These are phyloP conservation scores for Taxidea taxus DNA, from an alignment of 2,113 vertebrate species.

Conservation along the genomic window DNA sequence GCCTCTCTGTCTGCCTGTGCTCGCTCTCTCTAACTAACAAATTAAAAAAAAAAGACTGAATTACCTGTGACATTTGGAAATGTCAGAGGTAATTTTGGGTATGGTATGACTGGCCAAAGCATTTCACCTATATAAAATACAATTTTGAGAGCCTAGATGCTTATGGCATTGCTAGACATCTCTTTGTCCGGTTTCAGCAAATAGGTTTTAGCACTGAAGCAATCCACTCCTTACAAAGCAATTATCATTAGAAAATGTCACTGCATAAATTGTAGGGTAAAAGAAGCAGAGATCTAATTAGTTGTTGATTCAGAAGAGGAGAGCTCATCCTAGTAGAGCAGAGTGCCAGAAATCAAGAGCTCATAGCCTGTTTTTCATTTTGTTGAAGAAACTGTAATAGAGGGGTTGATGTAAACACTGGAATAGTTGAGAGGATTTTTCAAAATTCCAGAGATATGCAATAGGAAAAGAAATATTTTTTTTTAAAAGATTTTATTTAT, in stretches of 20 bases:
- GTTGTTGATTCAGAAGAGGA: not conserved
- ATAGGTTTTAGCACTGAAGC: not conserved
- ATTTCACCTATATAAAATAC: not conserved
- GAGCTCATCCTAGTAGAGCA: not conserved
- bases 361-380: not conserved
- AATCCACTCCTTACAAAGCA: conserved; percentile 29
- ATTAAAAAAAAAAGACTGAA: too few species aligned
- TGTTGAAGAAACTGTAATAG: not conserved
- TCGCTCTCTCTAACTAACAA: too few species aligned
- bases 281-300: conserved; percentile 26
- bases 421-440: not conserved
- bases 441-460: not conserved
- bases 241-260: conserved; percentile 68
- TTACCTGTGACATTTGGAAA: conserved; percentile 66
- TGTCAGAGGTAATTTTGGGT: conserved; percentile 59
- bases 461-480: not conserved
- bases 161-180: not conserved
- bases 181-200: conserved; percentile 23
- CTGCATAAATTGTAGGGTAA: conserved; percentile 34
- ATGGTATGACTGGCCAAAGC: not conserved
- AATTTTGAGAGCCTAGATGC: not conserved
- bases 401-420: not conserved
- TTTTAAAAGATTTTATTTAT: too few species aligned
- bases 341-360: not conserved
- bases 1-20: too few species aligned